Base-by-base conservation (phyloP, 2,797 vertebrate genomes). In the Carduelis carduelis region DNA sequence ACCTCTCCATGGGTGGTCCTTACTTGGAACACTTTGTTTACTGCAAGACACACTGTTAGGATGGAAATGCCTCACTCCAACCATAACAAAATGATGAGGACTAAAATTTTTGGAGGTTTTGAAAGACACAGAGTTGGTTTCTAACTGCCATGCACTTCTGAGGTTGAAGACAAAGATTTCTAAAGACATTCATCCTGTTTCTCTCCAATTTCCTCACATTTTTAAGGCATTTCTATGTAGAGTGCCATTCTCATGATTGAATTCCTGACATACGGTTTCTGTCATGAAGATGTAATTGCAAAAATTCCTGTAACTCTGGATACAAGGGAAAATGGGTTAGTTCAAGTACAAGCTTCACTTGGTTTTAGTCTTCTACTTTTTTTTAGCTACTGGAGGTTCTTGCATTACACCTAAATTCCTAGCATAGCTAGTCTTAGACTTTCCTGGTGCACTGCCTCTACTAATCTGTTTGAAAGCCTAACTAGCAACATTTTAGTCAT, bases 241-340 rank as follows among this genome's bases (percentile, higher is more conserved):
- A 79, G 44, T 74, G 71, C 43, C 77, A 60, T 77, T 89, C 64
- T 35, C 14, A 10, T 70, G 80, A 90, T 37, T 94, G 83, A 93
- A 2, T 92, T 81, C 69, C 47, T 74, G 50, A 35, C 69, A 86
- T 89, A 80, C 32, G 22, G 70, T 80, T 92, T 90, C 59, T 87
- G 60, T 95, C 78, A 65, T 43, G 80, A 89, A 97, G 84, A 83
- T 96, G 63, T 78, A 76, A 75, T 83, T 16, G 15, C 52, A 69
- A 35, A 66, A 84, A 85, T 89, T 93, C 84, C 83, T 69, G 39
- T 89, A 65, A 35, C 34, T 93, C 43, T 61, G 35, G 57, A 63
- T 88, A 34, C 72, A 85, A 78, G 39, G 34, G 63, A 20, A 93
- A 75, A 32, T 46, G 28, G 46, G 41, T 61, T 75, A 46, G 49